Percentiles rank a stretch among this genome's conserved stretches.
phyloP scores from a whole-genome alignment of 2,888 invertebrate genomes.

The Caradrina kadenii region DNA sequence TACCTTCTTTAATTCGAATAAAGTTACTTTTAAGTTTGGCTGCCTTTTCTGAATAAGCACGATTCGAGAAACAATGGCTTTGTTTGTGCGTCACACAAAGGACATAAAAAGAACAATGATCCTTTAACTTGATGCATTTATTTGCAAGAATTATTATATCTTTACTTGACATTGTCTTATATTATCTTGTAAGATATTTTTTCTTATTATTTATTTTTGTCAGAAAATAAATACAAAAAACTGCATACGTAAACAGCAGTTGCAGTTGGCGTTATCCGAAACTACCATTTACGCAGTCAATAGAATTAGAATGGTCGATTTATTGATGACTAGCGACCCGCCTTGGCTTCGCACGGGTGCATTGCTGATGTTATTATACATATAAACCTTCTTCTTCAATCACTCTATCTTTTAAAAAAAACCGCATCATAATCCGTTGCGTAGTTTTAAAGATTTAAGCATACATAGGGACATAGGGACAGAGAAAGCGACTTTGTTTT shows the following conservation, averaged over 20 bases:
- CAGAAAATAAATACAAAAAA: background rate
- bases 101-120: background rate
- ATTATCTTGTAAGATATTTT: background rate
- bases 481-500: too few species aligned
- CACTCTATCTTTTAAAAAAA: too few species aligned
- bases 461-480: too few species aligned
- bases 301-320: background rate
- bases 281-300: background rate
- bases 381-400: too few species aligned
- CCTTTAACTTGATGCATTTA: background rate
- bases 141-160: constrained; percentile 6
- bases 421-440: too few species aligned
- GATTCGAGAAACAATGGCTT: constrained; percentile 3
- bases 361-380: too few species aligned
- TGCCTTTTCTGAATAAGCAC: background rate
- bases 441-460: too few species aligned
- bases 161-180: background rate
- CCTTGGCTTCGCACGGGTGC: too few species aligned
- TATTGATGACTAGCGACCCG: background rate
- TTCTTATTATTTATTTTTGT: background rate
- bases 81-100: constrained; percentile 2
- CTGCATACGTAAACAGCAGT: too few species aligned
- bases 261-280: background rate
- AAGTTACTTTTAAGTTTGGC: background rate
- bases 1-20: background rate